Conservation (phyloP, 1,140 invertebrate species). For the Thalassaphorura encarpata region DNA sequence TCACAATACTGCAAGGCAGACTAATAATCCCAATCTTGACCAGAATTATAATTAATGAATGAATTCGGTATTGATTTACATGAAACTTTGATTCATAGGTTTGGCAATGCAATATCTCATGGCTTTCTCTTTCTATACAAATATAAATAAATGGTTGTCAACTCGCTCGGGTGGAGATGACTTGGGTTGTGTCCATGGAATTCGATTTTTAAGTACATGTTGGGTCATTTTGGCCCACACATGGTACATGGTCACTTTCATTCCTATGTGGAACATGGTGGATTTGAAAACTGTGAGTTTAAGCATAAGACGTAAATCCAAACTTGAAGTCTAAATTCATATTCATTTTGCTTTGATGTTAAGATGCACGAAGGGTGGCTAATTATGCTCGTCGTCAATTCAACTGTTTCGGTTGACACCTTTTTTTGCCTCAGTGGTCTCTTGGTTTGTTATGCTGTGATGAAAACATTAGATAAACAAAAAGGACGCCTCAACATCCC, state of each 20-base stretch:
- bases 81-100: not conserved
- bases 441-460: constrained; percentile 43
- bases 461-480: constrained; percentile 54
- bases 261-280: constrained; percentile 33
- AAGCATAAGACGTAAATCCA: not conserved
- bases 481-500: constrained; percentile 49
- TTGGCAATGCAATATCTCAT: constrained; percentile 12
- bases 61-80: not conserved
- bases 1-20: not conserved
- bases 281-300: constrained; percentile 27
- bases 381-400: constrained; percentile 24
- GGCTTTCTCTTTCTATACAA: constrained; percentile 43
- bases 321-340: not conserved
- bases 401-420: constrained; percentile 44
- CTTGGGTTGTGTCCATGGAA: constrained; percentile 43
- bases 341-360: not conserved
- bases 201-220: constrained; percentile 44
- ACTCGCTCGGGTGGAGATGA: constrained; percentile 34
- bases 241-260: constrained; percentile 41
- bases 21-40: not conserved
- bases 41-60: not conserved
- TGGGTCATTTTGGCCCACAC: constrained; percentile 46
- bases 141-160: constrained; percentile 38
- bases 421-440: constrained; percentile 49
- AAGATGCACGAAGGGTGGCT: constrained; percentile 18